phyloP scores from a whole-genome alignment of 2,797 vertebrate species.

The Pangasius krempfi region DNA sequence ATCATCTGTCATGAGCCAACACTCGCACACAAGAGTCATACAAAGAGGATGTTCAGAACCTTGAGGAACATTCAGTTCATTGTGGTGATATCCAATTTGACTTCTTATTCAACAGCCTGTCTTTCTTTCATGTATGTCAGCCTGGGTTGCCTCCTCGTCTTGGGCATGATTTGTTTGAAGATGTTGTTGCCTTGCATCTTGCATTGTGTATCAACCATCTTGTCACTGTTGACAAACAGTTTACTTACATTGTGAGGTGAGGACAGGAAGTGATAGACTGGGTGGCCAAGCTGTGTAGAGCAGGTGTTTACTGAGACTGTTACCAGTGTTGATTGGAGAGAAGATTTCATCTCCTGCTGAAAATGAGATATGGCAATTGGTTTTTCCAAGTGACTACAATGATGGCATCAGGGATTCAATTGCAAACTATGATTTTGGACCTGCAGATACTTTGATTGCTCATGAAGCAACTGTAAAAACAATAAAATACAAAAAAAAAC shows the following conservation, averaged over 20 bases:
- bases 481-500: conserved; percentile 31
- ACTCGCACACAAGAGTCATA: not conserved
- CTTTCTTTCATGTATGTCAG: not conserved
- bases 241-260: not conserved
- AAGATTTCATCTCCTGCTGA: conserved; percentile 26
- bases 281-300: not conserved
- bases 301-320: conserved; percentile 24
- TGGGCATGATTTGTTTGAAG: conserved; percentile 14
- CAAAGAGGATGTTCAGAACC: not conserved
- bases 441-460: conserved; percentile 2
- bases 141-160: not conserved
- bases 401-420: conserved; percentile 9
- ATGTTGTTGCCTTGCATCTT: not conserved
- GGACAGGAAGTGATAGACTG: not conserved
- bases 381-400: conserved; percentile 23
- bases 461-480: conserved; percentile 34
- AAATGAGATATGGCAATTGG: conserved; percentile 29
- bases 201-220: not conserved
- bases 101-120: not conserved
- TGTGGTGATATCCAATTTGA: not conserved
- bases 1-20: not conserved
- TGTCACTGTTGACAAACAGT: not conserved
- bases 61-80: not conserved
- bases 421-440: not conserved
- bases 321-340: conserved; percentile 31